A percentile compares a stretch with the other conserved stretches of the same genome.
Evolutionary conservation across 64 coral and sea anemone species (phyloP).

Genomic region (Montipora foliosa): DNA sequence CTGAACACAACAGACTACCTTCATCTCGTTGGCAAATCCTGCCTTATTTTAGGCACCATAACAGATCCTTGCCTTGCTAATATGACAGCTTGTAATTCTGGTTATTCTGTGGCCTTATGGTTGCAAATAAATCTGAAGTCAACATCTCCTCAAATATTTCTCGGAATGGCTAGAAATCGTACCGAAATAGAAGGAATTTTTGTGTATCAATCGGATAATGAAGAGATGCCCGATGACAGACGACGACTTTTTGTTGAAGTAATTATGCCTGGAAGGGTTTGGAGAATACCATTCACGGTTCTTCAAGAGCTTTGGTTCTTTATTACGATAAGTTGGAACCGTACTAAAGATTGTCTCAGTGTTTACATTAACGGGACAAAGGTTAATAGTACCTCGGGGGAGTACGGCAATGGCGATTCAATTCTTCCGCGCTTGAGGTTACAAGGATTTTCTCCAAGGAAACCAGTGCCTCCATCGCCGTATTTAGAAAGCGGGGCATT

Average conservation of each 20-base stretch:
- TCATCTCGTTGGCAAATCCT: neutral
- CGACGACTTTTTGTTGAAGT: neutral
- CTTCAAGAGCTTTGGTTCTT: neutral
- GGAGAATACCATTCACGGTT: neutral
- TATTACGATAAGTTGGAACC: slow-evolving; percentile 1
- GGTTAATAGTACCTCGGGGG: neutral
- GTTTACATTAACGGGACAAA: neutral
- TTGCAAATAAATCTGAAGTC: neutral
- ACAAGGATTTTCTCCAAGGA: neutral
- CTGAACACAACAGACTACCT: neutral
- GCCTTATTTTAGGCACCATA: slow-evolving; percentile 13
- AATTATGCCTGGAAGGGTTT: neutral
- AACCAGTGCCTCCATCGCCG: neutral
- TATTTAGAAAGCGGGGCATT: slow-evolving; percentile 33
- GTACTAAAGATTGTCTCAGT: neutral
- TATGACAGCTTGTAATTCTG: slow-evolving; percentile 7
- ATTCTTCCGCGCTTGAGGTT: neutral
- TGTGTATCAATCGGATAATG: slow-evolving; percentile 16
- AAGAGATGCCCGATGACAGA: neutral
- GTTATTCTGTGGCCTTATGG: slow-evolving; percentile 17
- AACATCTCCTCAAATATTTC: slow-evolving; percentile 20
- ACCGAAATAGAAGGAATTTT: slow-evolving; percentile 15
- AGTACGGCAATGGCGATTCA: neutral
- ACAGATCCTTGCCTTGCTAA: slow-evolving; percentile 3
- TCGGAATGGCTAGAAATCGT: slow-evolving; percentile 16